A percentile compares a stretch with the other conserved stretches of the same genome.
These are phyloP conservation scores for Zygogramma bicolorata DNA, from an alignment of 2,888 invertebrate species.

Conservation along the genomic window DNA sequence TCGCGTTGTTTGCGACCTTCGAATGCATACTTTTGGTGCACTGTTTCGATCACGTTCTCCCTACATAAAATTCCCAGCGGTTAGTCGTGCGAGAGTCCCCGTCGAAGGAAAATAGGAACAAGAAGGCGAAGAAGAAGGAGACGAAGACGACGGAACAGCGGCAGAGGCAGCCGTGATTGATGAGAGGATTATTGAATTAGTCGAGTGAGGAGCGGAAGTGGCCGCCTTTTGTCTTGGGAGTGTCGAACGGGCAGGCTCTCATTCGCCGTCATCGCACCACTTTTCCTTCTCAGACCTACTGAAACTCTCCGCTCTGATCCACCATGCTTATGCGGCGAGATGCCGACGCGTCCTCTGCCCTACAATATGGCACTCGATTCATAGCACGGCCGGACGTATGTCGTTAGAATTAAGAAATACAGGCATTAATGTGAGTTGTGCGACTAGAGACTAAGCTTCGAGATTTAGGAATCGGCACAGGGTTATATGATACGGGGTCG, in stretches of 20 bases:
- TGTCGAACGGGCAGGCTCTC: conserved; percentile 56
- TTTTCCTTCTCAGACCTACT: conserved; percentile 9
- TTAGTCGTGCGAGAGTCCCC: not conserved
- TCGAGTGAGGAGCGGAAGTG: conserved; percentile 57
- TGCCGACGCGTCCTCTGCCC: not conserved
- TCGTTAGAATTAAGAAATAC: conserved; percentile 3
- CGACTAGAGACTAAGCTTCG: not conserved
- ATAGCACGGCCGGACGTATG: not conserved
- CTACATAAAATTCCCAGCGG: conserved; percentile 6
- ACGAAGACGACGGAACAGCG: conserved; percentile 18
- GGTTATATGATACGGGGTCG: not conserved
- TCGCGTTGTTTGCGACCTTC: not conserved
- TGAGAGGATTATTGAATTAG: conserved; percentile 60
- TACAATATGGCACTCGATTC: too few species aligned
- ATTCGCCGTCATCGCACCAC: conserved; percentile 52
- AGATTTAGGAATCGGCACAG: not conserved
- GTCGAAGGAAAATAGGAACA: not conserved
- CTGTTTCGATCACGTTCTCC: not conserved
- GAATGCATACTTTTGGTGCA: not conserved
- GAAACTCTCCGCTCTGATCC: conserved; percentile 17
- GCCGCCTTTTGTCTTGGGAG: conserved; percentile 62
- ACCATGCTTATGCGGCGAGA: conserved; percentile 25
- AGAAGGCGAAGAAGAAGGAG: conserved; percentile 23
- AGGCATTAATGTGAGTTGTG: not conserved
- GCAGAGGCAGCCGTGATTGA: conserved; percentile 55